A percentile compares a stretch with the other conserved stretches of the same genome.
These are phyloP conservation scores for Dysidea cf. avara DNA, from an alignment of 37 sponge, comb jelly and placozoan species.

Conservation along the genomic window DNA sequence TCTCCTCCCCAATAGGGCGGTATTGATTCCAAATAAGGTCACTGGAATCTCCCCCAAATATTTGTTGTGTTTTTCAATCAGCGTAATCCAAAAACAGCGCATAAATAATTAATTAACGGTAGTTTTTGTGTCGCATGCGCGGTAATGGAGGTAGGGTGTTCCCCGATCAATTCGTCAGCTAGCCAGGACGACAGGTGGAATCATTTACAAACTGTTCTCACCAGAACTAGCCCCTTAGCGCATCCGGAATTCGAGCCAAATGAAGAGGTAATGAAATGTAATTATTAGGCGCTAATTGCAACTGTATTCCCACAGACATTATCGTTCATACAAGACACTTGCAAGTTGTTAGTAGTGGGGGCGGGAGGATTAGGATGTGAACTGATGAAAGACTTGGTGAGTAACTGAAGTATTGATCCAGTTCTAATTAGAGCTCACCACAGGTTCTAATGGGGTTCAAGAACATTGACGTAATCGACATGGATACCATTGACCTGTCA, in stretches of 20 bases:
- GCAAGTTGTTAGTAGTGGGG: slow-evolving; percentile 92
- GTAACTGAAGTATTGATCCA: not conserved
- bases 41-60: too few relatives aligned
- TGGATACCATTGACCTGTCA: slow-evolving; percentile 98
- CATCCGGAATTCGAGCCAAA: slow-evolving; percentile 86
- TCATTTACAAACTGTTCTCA: slow-evolving; percentile 52
- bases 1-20: too few relatives aligned
- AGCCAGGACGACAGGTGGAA: slow-evolving; percentile 57
- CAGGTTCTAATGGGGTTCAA: slow-evolving; percentile 92
- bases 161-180: too few relatives aligned
- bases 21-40: too few relatives aligned
- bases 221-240: slow-evolving; percentile 65
- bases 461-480: slow-evolving; percentile 94
- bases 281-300: not conserved
- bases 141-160: too few relatives aligned
- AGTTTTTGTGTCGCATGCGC: too few relatives aligned
- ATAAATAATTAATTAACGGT: too few relatives aligned
- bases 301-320: slow-evolving; percentile 48
- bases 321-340: slow-evolving; percentile 65
- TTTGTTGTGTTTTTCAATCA: too few relatives aligned
- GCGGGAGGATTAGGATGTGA: slow-evolving; percentile 99
- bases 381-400: slow-evolving; percentile 86
- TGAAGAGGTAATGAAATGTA: slow-evolving; percentile 49
- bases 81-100: too few relatives aligned
- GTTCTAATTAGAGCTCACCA: not conserved